phyloP scores from a whole-genome alignment of 2,888 invertebrate species.

The Lasioglossum vierecki region DNA sequence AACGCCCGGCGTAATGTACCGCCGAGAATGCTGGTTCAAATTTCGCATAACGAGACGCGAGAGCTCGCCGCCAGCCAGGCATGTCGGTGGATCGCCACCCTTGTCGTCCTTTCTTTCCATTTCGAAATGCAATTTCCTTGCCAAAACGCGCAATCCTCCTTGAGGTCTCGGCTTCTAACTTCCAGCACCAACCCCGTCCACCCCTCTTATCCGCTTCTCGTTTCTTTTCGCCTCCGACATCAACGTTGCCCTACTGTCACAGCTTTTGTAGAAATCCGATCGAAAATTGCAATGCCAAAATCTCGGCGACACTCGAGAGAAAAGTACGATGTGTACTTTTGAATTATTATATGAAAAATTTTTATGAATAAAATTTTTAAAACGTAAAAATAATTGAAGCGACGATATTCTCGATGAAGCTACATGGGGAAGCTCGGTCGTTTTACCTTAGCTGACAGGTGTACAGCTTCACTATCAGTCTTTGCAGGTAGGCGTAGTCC shows the following conservation, averaged over 20 bases:
- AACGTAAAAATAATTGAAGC: background rate
- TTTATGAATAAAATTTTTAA: background rate
- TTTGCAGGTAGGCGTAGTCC: constrained; percentile 67
- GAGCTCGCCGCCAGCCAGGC: constrained; percentile 21
- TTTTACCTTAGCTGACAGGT: constrained; percentile 67
- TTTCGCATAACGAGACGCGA: constrained; percentile 55
- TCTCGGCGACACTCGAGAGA: too few relatives aligned
- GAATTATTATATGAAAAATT: too few relatives aligned
- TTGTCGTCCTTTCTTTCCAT: constrained; percentile 5
- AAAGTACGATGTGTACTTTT: background rate
- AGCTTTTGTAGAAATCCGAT: background rate
- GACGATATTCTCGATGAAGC: background rate
- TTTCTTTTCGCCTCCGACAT: background rate
- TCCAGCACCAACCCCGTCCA: background rate
- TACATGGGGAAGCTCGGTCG: too few relatives aligned
- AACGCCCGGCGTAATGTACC: constrained; percentile 48
- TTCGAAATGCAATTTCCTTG: background rate
- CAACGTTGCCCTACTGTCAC: background rate
- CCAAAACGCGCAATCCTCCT: background rate
- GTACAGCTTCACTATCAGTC: constrained; percentile 66
- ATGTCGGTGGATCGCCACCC: constrained; percentile 49
- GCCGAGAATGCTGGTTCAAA: constrained; percentile 51
- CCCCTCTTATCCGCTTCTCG: background rate
- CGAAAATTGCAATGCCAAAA: background rate
- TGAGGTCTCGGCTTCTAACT: background rate